A percentile compares a stretch with the other conserved stretches of the same genome.
phyloP scores from a whole-genome alignment of 2,113 vertebrate species.

The Penelope pileata region DNA sequence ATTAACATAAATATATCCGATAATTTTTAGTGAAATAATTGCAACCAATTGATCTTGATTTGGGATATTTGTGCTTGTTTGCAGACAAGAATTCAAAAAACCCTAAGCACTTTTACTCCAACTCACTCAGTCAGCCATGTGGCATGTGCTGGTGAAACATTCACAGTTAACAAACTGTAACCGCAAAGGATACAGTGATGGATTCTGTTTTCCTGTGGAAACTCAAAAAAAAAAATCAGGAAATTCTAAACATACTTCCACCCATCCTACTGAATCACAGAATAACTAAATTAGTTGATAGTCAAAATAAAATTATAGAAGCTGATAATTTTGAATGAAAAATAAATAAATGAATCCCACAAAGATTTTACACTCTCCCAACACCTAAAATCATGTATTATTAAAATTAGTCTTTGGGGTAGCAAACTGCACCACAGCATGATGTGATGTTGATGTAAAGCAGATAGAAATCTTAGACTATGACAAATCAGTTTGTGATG shows the following conservation, averaged over 20 bases:
- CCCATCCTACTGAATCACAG: background rate
- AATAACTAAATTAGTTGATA: conserved; percentile 6
- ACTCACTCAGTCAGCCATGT: background rate
- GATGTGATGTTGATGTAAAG: conserved; percentile 1
- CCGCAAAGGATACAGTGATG: background rate
- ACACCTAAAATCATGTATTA: conserved; percentile 27
- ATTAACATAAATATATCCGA: background rate
- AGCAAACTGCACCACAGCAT: background rate
- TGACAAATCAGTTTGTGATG: conserved; percentile 1
- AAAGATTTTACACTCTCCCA: background rate
- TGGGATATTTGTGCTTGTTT: background rate
- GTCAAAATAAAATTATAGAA: background rate
- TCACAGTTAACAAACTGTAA: background rate
- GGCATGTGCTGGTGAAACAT: background rate
- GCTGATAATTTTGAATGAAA: background rate
- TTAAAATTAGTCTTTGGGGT: conserved; percentile 22
- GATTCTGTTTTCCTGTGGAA: background rate
- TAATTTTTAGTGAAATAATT: background rate
- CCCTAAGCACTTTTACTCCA: background rate
- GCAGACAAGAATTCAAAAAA: background rate
- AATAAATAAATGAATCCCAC: conserved; percentile 40
- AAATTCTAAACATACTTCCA: background rate
- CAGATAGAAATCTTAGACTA: conserved; percentile 43
- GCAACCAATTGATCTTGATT: background rate
- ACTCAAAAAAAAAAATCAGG: background rate